Base-by-base conservation (phyloP, 2,888 invertebrate genomes). In the Leptopilina myrica region DNA sequence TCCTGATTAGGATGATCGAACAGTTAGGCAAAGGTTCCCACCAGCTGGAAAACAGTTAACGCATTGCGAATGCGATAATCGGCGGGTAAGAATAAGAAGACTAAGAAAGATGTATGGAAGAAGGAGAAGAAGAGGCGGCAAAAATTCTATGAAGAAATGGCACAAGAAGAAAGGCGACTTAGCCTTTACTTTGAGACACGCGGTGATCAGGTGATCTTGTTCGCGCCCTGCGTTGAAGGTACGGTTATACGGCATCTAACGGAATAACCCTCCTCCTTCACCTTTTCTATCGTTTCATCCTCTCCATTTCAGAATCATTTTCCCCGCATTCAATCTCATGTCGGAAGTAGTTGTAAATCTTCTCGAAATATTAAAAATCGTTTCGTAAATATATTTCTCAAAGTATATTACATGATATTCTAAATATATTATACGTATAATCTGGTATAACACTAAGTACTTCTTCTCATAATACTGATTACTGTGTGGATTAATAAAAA, bases 201-300 rank as follows among this genome's bases (percentile, higher is more conserved):
- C 88, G 87, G 87, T 88, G 88, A 89, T 87, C 88, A 89, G 87
- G 87, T 88, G 88, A 89, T 87, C 88, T 87, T 85, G 89, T 88
- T 89, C 88, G 88, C 88, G 88, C 89, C 89, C 89, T 88, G 87
- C 83, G 86, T 83, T 82, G 82, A 86, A 87, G 87, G 86, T 88
- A 89, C 88, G 88, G 88, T 88, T 89, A 89, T 87, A 85, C 80
- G 86, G 85, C 82, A 82, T n/a, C 84, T 86, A 86, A 86, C 85
- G 85, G 86, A 86, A 84, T 81, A 82, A 82, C 79, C 81, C 82
- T 82, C 84, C 82, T 81, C 79, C 82, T 80, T 78, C 79, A 33
- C 33, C 33, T 78, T 65, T 69, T 56, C 53, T 76, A 66, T 66
- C 73, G 56, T 62, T 76, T 78, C 79, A 79, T 62, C 67, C 78